Evolutionary conservation across 2,888 invertebrate species (phyloP).

Genomic region (Drosophila histrio): DNA sequence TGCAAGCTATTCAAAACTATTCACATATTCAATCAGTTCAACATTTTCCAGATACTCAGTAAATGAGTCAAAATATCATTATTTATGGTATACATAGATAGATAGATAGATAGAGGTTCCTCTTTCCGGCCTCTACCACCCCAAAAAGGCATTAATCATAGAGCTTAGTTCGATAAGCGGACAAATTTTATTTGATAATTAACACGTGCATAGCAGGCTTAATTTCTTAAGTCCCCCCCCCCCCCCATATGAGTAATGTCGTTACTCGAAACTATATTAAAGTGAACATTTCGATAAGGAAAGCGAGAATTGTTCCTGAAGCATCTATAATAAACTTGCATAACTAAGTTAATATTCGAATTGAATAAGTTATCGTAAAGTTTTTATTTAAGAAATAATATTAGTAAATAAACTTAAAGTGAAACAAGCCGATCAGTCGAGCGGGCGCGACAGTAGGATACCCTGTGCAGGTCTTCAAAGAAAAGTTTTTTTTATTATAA

Average conservation of each 20-base stretch:
- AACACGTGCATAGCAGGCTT: slow-evolving; percentile 29
- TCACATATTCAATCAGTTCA: slow-evolving; percentile 6
- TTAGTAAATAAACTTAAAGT: no score
- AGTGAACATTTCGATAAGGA: neutral
- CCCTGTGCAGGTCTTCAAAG: no score
- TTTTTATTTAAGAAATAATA: no score
- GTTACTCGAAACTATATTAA: slow-evolving; percentile 7
- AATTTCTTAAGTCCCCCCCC: neutral
- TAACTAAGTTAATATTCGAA: no score
- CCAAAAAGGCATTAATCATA: slow-evolving; percentile 4
- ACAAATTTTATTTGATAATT: slow-evolving; percentile 9
- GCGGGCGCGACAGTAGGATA: no score
- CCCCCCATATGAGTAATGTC: slow-evolving; percentile 14
- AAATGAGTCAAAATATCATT: slow-evolving; percentile 6
- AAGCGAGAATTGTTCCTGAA: neutral
- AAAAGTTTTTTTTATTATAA: no score
- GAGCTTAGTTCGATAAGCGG: slow-evolving; percentile 14
- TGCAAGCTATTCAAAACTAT: slow-evolving; percentile 1
- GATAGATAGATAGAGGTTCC: neutral
- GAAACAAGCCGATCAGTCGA: no score
- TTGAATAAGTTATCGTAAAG: no score
- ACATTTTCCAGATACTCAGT: neutral
- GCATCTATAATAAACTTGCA: neutral
- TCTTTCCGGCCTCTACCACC: neutral
- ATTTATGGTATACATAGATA: neutral